A percentile compares a stretch with the other conserved stretches of the same genome.
These are phyloP conservation scores for Allygus modestus DNA, from an alignment of 2,888 invertebrate species.

Conservation along the genomic window DNA sequence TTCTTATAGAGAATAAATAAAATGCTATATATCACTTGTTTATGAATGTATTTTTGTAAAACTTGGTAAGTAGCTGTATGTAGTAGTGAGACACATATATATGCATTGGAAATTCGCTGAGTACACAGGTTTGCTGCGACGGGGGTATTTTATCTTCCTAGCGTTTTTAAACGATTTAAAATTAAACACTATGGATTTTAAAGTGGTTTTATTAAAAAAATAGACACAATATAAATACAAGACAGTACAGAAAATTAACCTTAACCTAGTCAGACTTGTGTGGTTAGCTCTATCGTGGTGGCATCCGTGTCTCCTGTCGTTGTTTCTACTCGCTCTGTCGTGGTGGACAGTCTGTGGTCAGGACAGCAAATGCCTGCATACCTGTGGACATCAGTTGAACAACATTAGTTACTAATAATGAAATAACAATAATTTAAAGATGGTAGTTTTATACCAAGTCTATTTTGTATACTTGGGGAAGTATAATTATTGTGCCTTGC, in stretches of 20 bases:
- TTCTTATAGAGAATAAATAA: too few relatives aligned
- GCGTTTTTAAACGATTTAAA: too few relatives aligned
- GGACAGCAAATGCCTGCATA: constrained; percentile 63
- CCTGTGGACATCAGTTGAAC: not conserved
- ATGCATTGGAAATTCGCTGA: too few relatives aligned
- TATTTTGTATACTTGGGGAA: too few relatives aligned
- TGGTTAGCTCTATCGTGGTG: constrained; percentile 40
- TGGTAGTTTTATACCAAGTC: too few relatives aligned
- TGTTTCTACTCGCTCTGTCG: constrained; percentile 43
- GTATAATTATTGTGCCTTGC: too few relatives aligned
- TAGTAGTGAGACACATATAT: too few relatives aligned
- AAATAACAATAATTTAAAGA: not conserved
- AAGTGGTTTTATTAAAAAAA: constrained; percentile 31
- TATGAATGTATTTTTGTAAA: too few relatives aligned
- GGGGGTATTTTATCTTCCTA: too few relatives aligned
- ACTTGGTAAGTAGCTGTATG: too few relatives aligned
- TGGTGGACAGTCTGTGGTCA: constrained; percentile 7
- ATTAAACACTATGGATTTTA: not conserved
- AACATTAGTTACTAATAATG: not conserved
- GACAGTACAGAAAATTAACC: not conserved
- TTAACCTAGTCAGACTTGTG: constrained; percentile 49
- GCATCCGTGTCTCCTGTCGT: constrained; percentile 43
- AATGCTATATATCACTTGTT: too few relatives aligned
- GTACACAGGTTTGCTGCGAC: too few relatives aligned
- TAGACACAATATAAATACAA: constrained; percentile 34